Evolutionary conservation across 1,140 invertebrate species (phyloP).

Genomic region (Pseudomyrmex pallidus): DNA sequence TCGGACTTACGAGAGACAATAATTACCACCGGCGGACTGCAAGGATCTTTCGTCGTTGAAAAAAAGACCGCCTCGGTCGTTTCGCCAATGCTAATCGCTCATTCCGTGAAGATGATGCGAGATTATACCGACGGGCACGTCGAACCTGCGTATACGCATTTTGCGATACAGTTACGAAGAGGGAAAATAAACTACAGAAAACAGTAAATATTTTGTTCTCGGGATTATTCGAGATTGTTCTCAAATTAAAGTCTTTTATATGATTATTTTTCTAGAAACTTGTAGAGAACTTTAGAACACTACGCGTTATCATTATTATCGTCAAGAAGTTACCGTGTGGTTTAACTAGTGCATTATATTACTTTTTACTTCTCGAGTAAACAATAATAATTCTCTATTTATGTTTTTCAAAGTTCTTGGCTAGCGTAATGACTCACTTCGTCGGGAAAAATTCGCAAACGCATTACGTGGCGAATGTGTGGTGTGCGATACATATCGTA

Average conservation of each 20-base stretch:
- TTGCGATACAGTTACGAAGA: not conserved
- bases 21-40: conserved; percentile 65
- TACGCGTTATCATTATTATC: not conserved
- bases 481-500: not conserved
- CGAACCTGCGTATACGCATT: not conserved
- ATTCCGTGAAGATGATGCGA: not conserved
- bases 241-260: not conserved
- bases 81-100: not conserved
- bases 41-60: not conserved
- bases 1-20: conserved; percentile 74
- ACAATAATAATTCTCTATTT: not conserved
- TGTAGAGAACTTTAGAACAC: too few species aligned
- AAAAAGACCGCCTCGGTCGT: conserved; percentile 14
- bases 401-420: too few species aligned
- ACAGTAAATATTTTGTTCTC: conserved; percentile 1
- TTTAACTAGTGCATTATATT: not conserved
- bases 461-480: not conserved
- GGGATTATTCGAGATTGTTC: not conserved
- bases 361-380: too few species aligned
- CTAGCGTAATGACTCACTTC: not conserved
- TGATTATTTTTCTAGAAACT: not conserved
- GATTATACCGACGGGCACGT: conserved; percentile 1
- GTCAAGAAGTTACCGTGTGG: not conserved
- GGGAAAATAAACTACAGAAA: not conserved
- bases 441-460: not conserved